Base-by-base conservation (phyloP, 2,888 invertebrate genomes). In the Catocala fraxini region DNA sequence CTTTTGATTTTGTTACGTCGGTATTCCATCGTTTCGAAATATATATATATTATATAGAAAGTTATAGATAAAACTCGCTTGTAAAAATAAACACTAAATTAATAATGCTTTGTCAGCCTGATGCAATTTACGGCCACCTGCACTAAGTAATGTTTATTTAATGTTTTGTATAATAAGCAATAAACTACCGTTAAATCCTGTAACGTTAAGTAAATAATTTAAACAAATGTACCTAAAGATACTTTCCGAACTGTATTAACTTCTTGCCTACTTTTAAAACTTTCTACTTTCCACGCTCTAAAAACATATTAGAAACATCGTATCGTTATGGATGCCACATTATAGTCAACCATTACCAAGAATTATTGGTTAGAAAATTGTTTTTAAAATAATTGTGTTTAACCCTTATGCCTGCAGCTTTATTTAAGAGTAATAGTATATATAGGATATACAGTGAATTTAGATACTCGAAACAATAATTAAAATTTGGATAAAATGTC, bases 221-320 rank as follows among this genome's bases (percentile, higher is more conserved):
- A 79, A 74, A 77, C 82, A 84, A 84, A 83, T 80, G 79, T 54
- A 75, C 70, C 46, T 46, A 77, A 80, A 83, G 79, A 83, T 87
- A 86, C 85, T 87, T 88, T 90, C 84, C 84, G 83, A 86, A 83
- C 83, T 83, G 83, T 89, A 89, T 87, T 86, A 88, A 87, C 83
- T 87, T 89, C 78, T 87, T 89, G 75, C 91, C 91, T 89, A 91
- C 90, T 91, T 93, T 89, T 81, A 81, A 86, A 89, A 93, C 93
- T 93, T 93, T 93, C 93, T 93, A 93, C 93, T 92, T 92, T 93
- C 92, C 93, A 92, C 91, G 93, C 93, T 93, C 93, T 91, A 92
- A 93, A 93, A 92, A 92, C 90, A 89, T 89, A 91, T 89, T 89
- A 89, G 90, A 91, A 87, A 88, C 90, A 91, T 89, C 85, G 87